Percentiles rank a stretch among this genome's conserved stretches.
phyloP scores from a whole-genome alignment of 1,140 invertebrate genomes.

The Leptonema lineaticorne region DNA sequence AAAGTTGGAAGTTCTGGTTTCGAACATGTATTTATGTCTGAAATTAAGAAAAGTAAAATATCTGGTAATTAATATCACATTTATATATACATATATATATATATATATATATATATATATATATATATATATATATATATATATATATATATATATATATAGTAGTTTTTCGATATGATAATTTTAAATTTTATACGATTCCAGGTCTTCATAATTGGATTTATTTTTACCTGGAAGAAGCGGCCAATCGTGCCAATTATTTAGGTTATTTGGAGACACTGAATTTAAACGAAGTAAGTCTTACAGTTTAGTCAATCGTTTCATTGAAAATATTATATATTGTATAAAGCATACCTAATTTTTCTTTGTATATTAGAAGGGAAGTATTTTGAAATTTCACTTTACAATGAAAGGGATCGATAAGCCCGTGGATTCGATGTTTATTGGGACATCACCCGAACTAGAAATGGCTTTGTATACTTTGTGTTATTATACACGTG shows the following conservation, averaged over 20 bases:
- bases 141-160: too few relatives aligned
- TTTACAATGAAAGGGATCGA: constrained; percentile 71
- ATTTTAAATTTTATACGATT: background rate
- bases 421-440: constrained; percentile 79
- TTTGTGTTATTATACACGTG: constrained; percentile 75
- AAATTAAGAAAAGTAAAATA: constrained; percentile 75
- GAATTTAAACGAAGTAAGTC: constrained; percentile 69
- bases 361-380: constrained; percentile 70
- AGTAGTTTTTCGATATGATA: background rate
- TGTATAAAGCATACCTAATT: constrained; percentile 31
- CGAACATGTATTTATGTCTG: constrained; percentile 85
- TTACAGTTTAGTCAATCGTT: background rate
- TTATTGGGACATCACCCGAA: constrained; percentile 90
- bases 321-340: background rate
- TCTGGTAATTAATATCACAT: constrained; percentile 48
- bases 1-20: constrained; percentile 80
- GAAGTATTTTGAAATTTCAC: constrained; percentile 74
- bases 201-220: constrained; percentile 86
- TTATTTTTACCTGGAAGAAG: constrained; percentile 78
- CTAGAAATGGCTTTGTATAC: constrained; percentile 90
- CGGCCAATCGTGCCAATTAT: constrained; percentile 67
- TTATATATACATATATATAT: too few relatives aligned
- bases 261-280: constrained; percentile 75
- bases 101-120: too few relatives aligned
- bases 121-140: too few relatives aligned